Evolutionary conservation across 2,113 vertebrate genomes (phyloP), one percentile per base, ranked within the genome.

Genomic region (Amazona guildingii): DNA sequence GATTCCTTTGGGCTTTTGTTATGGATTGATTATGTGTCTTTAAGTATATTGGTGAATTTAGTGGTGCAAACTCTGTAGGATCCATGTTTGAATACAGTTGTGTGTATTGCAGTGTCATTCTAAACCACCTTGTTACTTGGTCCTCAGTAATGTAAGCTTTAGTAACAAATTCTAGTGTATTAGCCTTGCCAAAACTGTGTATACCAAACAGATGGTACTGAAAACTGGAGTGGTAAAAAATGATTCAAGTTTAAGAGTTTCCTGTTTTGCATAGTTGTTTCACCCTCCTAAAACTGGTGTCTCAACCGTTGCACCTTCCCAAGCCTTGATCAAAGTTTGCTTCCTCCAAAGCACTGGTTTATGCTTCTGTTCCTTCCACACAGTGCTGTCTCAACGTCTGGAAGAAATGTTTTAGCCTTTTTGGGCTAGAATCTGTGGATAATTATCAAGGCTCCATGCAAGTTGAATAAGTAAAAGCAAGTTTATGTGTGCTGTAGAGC

Each of bases 361-460:
- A 35, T 86, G 77, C 44, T 86, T 51, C 20, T 41, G 12, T 48
- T 79, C 28, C 46, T 81, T 21, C 81, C 13, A 2, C 35, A 12
- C 9, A 11, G 14, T 0, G 3, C 37, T 73, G 19, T 29, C 46
- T 57, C 0, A 0, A 11, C 0, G 1, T 20, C 49, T 83, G 63
- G 20, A 80, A 62, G 63, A 49, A 85, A 21, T 11, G 4, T 49
- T 70, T 75, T 44, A 64, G n/a, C 14, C 37, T 63, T 51, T 73
- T 41, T 14, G 7, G 7, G 46, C 13, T 75, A 27, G 37, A 59
- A 25, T 77, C 27, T 75, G 23, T 74, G 39, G 23, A 6, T 70
- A 24, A 41, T 72, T 62, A 44, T 27, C 28, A 49, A n/a, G 14
- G 37, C 21, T 57, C 37, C 5, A 0, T 20, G 31, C 41, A 24